Base-by-base conservation (phyloP, 1,140 invertebrate genomes). In the Eumeta japonica region DNA sequence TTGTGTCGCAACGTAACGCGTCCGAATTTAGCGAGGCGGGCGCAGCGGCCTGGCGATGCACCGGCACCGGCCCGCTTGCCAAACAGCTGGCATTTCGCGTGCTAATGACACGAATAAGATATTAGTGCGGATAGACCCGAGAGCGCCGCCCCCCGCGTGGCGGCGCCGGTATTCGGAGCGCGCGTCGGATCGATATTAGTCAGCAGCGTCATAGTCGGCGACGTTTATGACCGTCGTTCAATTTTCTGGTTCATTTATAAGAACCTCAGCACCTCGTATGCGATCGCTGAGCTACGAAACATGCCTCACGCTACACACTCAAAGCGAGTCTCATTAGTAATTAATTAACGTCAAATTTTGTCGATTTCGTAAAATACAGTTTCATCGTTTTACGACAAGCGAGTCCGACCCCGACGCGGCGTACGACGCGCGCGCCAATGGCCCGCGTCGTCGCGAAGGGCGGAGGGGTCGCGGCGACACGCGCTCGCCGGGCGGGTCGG, bases 31-130 rank as follows among this genome's bases (percentile, higher is more conserved):
- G 63, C 49, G 55, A 54, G 55, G 58, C 50, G 56, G 39, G 63
- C 49, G 55, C 54, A 55, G 58, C 50, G 56, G 39, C 45, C 54
- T 51, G 41, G 44, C 62, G 51, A 64, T 67, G 67, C 67, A 68
- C 62, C 67, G 67, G 47, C 63, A 61, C 56, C 52, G 50, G 41
- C 20, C n/a, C 5, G 5, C n/a, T n/a, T 70, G 65, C 68, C 65
- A 73, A 73, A 48, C 58, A 47, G 55, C 59, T 73, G 68, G 66
- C 68, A 73, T 73, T 73, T 73, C 58, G 65, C 65, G 31, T 16
- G 58, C 65, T 64, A 66, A 67, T 66, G 67, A 73, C 68, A 73
- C 68, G 55, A 67, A 73, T 73, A 68, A 70, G 63, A 73, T 68
- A 73, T 70, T 63, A 67, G 65, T 58, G 56, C 58, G 62, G 62